These are phyloP conservation scores for Tapirus terrestris DNA, from an alignment of 2,113 vertebrate genomes.

Conservation along the genomic window DNA sequence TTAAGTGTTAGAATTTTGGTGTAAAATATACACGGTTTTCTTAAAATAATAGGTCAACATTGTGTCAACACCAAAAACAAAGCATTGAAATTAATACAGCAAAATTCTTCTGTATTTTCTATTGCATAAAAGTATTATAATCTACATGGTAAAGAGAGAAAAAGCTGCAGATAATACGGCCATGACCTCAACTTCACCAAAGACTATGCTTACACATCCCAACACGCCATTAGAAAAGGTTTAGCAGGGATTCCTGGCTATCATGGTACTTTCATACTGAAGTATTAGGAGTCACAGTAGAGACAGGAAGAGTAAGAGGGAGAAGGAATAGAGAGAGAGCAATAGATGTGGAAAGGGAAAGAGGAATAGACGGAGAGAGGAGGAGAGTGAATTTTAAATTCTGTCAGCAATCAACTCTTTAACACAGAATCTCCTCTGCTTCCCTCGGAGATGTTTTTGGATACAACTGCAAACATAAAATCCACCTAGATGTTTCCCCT, in stretches of 20 bases:
- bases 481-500: background rate
- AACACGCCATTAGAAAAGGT: background rate
- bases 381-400: background rate
- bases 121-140: background rate
- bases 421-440: background rate
- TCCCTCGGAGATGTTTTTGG: background rate
- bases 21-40: background rate
- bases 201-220: background rate
- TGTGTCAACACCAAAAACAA: background rate
- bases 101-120: background rate
- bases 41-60: background rate
- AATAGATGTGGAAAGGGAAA: background rate
- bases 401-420: background rate
- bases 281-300: background rate
- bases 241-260: background rate
- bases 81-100: background rate
- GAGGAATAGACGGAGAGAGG: background rate
- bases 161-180: background rate
- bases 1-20: background rate
- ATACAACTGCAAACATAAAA: background rate
- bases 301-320: background rate
- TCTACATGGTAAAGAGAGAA: background rate
- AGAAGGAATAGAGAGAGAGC: background rate
- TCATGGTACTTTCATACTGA: background rate
- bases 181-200: background rate